Percentiles rank a stretch among this genome's conserved stretches.
Evolutionary conservation across 2,113 vertebrate species (phyloP).

Genomic region (Rhinolophus sinicus): DNA sequence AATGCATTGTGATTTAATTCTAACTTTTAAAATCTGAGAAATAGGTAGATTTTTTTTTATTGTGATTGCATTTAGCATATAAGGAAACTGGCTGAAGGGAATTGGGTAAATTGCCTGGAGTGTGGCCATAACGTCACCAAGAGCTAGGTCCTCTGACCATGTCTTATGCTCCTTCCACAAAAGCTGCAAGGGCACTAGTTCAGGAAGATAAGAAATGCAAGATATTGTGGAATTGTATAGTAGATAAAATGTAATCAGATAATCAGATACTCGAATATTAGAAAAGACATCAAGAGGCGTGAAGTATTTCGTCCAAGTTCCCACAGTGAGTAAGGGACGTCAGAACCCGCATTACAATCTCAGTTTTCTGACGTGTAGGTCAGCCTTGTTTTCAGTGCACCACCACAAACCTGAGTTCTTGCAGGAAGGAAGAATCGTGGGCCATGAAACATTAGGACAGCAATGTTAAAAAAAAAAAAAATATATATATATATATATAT

Average conservation of each 20-base stretch:
- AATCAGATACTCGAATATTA: not conserved
- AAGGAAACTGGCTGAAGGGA: not conserved
- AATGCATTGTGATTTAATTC: not conserved
- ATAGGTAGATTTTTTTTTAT: not conserved
- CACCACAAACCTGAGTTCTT: not conserved
- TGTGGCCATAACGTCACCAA: not conserved
- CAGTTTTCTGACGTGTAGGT: not conserved
- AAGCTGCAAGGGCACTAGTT: not conserved
- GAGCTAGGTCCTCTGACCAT: not conserved
- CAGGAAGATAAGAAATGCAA: not conserved
- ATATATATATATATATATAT: too few species aligned
- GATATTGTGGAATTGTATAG: not conserved
- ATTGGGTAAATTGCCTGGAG: not conserved
- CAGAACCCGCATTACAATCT: not conserved
- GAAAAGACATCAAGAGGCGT: not conserved
- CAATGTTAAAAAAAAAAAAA: slow-evolving; percentile 52
- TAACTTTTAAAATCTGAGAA: not conserved
- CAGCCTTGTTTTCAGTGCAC: not conserved
- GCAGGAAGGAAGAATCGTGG: slow-evolving; percentile 60
- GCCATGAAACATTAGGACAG: slow-evolving; percentile 37
- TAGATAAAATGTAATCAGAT: not conserved
- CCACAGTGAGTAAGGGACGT: not conserved
- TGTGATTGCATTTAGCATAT: not conserved
- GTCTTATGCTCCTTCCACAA: not conserved
- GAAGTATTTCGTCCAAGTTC: not conserved